phyloP scores from a whole-genome alignment of 2,888 invertebrate genomes.

The Sphaerophoria taeniata region DNA sequence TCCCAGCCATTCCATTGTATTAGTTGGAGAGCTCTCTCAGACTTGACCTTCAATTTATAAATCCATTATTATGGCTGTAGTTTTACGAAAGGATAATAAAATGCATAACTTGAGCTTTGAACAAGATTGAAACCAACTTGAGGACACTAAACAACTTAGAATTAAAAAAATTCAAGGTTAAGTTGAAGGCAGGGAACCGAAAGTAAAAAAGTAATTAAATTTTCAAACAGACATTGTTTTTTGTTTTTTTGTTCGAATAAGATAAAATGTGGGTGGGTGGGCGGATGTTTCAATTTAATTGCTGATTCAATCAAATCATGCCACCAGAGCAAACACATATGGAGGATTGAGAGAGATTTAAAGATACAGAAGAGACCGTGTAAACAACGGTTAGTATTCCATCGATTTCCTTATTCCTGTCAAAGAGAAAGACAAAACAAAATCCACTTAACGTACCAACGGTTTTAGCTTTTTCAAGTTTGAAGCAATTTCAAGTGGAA shows the following conservation, averaged over 20 bases:
- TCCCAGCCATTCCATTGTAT: not conserved
- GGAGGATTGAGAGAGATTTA: not conserved
- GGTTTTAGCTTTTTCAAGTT: not conserved
- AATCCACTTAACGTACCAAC: not conserved
- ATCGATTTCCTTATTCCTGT: not conserved
- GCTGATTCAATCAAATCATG: conserved; percentile 13
- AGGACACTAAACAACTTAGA: not conserved
- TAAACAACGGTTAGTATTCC: no score
- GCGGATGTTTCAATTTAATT: not conserved
- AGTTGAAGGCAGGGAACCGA: not conserved
- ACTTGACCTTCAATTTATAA: conserved; percentile 11
- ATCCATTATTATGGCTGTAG: not conserved
- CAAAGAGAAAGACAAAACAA: not conserved
- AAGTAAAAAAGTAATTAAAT: not conserved
- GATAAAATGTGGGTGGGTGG: no score
- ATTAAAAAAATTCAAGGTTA: not conserved
- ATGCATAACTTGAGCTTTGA: conserved; percentile 25
- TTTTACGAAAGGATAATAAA: conserved; percentile 9
- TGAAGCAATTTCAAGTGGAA: not conserved
- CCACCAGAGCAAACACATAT: not conserved
- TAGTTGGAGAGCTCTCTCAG: not conserved
- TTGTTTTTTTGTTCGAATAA: not conserved
- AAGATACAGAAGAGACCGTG: not conserved
- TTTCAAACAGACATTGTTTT: not conserved
- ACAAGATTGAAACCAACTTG: conserved; percentile 11